These are phyloP conservation scores for Caranx melampygus DNA, from an alignment of 2,113 vertebrate genomes.

Conservation along the genomic window DNA sequence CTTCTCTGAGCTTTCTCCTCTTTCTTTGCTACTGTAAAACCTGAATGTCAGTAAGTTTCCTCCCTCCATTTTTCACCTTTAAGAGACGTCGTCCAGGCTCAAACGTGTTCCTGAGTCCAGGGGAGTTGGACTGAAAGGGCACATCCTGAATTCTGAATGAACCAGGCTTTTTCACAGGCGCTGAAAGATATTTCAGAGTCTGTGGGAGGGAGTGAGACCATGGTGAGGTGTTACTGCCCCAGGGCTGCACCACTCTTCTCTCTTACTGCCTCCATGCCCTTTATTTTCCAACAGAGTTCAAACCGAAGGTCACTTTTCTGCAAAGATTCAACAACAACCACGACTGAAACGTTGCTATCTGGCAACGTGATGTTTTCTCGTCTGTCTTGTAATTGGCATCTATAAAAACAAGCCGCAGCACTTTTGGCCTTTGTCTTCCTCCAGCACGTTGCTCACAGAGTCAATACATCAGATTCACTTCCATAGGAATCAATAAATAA, in stretches of 20 bases:
- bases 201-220: background rate
- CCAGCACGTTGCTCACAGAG: background rate
- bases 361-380: background rate
- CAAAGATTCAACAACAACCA: background rate
- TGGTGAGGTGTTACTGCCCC: background rate
- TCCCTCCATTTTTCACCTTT: background rate
- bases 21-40: slow-evolving; percentile 13
- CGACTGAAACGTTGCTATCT: background rate
- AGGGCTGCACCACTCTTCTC: background rate
- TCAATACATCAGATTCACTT: background rate
- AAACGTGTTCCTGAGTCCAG: slow-evolving; percentile 13
- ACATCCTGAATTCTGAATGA: slow-evolving; percentile 36
- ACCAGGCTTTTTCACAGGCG: slow-evolving; percentile 19
- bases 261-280: background rate
- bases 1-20: background rate
- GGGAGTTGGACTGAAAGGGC: slow-evolving; percentile 45
- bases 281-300: background rate
- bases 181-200: slow-evolving; percentile 4
- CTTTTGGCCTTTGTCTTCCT: slow-evolving; percentile 15
- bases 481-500: slow-evolving; percentile 9
- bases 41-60: background rate
- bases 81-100: slow-evolving; percentile 25
- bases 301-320: slow-evolving; percentile 2
- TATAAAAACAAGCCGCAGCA: slow-evolving; percentile 2
- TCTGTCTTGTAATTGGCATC: background rate